Evolutionary conservation across 2,888 invertebrate genomes (phyloP).

Genomic region (Agonopterix arenella): DNA sequence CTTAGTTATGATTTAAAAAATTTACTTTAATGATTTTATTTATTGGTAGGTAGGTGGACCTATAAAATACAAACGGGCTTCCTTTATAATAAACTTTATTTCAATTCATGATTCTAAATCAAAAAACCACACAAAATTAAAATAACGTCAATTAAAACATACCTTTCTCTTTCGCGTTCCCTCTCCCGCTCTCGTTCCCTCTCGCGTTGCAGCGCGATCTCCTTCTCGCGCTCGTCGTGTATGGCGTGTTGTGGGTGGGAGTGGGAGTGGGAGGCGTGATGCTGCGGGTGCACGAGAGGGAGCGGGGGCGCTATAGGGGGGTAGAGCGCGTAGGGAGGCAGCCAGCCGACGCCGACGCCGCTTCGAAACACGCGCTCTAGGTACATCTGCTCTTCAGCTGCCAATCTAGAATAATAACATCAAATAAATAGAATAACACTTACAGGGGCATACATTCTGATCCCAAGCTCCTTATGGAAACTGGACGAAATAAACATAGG

Average conservation of each 20-base stretch:
- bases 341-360: conserved; percentile 71
- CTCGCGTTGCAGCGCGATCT: conserved; percentile 72
- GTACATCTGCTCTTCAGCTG: conserved; percentile 90
- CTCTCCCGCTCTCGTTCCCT: conserved; percentile 63
- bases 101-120: no score
- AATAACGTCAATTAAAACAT: not conserved
- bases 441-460: no score
- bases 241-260: conserved; percentile 50
- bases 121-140: no score
- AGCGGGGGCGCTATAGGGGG: conserved; percentile 64
- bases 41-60: no score
- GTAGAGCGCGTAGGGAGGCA: conserved; percentile 70
- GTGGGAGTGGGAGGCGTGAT: conserved; percentile 53
- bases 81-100: no score
- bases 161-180: not conserved
- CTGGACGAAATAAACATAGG: no score
- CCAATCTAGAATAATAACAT: conserved; percentile 44
- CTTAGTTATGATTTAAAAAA: no score
- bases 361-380: conserved; percentile 85
- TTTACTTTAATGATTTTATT: no score
- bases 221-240: conserved; percentile 70
- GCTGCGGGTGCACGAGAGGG: conserved; percentile 43
- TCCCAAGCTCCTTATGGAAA: no score
- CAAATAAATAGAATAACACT: no score
- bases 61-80: no score